A percentile compares a stretch with the other conserved stretches of the same genome.
These are phyloP conservation scores for Pammene aurita DNA, from an alignment of 2,888 invertebrate genomes.

Conservation along the genomic window DNA sequence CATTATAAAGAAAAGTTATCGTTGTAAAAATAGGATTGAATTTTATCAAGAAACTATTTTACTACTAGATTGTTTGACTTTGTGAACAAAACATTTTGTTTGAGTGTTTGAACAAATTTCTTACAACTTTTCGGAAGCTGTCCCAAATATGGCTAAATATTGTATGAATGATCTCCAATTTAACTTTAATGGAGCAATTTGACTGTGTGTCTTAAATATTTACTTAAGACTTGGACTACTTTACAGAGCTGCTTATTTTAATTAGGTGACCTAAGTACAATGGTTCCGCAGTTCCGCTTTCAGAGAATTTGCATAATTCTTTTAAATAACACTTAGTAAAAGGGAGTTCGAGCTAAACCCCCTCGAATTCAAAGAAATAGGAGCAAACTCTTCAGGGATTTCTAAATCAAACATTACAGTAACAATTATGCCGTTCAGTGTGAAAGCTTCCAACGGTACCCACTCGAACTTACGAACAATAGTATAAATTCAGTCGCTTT, in stretches of 20 bases:
- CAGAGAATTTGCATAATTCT: conserved; percentile 17
- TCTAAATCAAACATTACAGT: conserved; percentile 23
- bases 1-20: conserved; percentile 14
- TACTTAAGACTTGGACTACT: conserved; percentile 17
- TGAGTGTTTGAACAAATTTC: conserved; percentile 10
- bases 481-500: conserved; percentile 80
- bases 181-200: conserved; percentile 9
- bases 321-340: conserved; percentile 32
- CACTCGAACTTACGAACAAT: conserved; percentile 60
- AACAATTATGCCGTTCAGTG: conserved; percentile 20
- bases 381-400: conserved; percentile 14
- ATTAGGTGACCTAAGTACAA: conserved; percentile 19
- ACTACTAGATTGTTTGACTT: too few relatives aligned
- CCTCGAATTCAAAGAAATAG: not conserved
- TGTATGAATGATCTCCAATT: conserved; percentile 4
- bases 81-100: conserved; percentile 22
- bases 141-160: conserved; percentile 14
- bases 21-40: not conserved
- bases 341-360: not conserved
- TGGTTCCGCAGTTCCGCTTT: conserved; percentile 6
- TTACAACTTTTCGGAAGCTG: conserved; percentile 9
- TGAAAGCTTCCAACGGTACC: conserved; percentile 32
- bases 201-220: conserved; percentile 26
- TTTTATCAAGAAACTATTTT: not conserved
- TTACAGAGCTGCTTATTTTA: conserved; percentile 19